Percentiles rank a stretch among this genome's conserved stretches.
phyloP scores from a whole-genome alignment of 1,140 invertebrate species.

The Macrobrachium nipponense region DNA sequence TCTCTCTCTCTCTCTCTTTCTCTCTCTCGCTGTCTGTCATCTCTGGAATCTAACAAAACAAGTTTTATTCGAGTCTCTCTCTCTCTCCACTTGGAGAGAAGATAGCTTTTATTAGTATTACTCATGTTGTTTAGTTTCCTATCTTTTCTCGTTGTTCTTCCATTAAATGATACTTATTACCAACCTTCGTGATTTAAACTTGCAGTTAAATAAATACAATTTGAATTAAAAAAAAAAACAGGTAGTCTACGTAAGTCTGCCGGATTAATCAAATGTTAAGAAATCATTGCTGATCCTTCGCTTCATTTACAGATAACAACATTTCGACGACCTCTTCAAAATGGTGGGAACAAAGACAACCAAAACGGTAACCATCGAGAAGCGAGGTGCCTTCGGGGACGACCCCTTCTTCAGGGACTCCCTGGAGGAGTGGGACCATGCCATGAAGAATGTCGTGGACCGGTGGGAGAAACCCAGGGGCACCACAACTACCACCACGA shows the following conservation, averaged over 20 bases:
- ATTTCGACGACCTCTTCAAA: slow-evolving; percentile 2
- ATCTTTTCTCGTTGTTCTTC: no score
- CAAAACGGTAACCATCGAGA: slow-evolving; percentile 59
- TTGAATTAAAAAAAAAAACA: no score
- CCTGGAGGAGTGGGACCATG: slow-evolving; percentile 62
- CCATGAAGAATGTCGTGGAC: slow-evolving; percentile 63
- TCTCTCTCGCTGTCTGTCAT: neutral
- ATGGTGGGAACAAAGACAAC: slow-evolving; percentile 62
- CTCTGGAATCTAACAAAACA: neutral
- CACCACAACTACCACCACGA: slow-evolving; percentile 53
- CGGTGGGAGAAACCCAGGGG: slow-evolving; percentile 48
- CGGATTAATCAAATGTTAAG: neutral
- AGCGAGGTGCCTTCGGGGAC: slow-evolving; percentile 57
- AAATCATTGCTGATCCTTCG: neutral
- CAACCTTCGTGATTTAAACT: no score
- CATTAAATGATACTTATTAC: no score
- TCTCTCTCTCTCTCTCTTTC: neutral
- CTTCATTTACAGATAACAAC: neutral
- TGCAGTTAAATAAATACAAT: no score
- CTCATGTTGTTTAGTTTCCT: no score
- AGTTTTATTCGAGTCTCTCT: neutral
- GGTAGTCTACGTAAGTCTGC: no score
- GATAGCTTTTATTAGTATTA: no score
- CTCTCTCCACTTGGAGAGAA: neutral
- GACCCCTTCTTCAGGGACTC: slow-evolving; percentile 65